Evolutionary conservation across 2,888 invertebrate species (phyloP), one percentile per base, ranked within the genome.

Genomic region (Caenorhabditis sp.): DNA sequence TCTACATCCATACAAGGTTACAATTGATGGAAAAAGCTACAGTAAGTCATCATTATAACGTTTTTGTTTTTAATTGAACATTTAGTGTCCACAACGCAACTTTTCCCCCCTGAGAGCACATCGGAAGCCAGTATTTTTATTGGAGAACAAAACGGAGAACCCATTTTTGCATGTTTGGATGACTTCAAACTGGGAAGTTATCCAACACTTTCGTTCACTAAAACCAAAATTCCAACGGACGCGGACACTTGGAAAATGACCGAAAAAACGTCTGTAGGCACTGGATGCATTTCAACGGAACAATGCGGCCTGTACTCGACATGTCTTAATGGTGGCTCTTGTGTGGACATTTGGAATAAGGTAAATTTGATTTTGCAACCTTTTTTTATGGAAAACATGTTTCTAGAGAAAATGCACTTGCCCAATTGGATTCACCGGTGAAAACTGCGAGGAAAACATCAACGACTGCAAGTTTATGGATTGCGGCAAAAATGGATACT

Each of bases 361-460:
- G 77, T 74, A 55, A 18, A 3, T 9, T 18, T 50, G 8, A 24
- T 15, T 32, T 37, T n/a, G 20, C 20, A 26, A 70, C 51, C 1
- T 13, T 20, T 26, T n/a, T n/a, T n/a, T n/a, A n/a, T n/a, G n/a
- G n/a, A n/a, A 47, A 56, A 20, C 26, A 26, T 47, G 1, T 40
- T 70, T 79, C 8, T 69, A 80, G 60, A 44, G 76, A 47, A 69
- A 74, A 20, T 86, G 85, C 50, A 37, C 62, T 2, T 86, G 86
- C 64, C 53, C 71, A 11, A 55, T 77, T 0, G 89, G 89, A 0
- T 90, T 87, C 74, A 82, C 78, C 20, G 90, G 90, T 0, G 81
- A 81, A 8, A 71, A 78, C 35, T 90, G 90, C 56, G 83, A 87
- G 50, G 70, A 61, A n/a, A 85, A 86, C 26, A 70, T 87, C 55